phyloP scores from a whole-genome alignment of 2,113 vertebrate species.

The Menura novaehollandiae region DNA sequence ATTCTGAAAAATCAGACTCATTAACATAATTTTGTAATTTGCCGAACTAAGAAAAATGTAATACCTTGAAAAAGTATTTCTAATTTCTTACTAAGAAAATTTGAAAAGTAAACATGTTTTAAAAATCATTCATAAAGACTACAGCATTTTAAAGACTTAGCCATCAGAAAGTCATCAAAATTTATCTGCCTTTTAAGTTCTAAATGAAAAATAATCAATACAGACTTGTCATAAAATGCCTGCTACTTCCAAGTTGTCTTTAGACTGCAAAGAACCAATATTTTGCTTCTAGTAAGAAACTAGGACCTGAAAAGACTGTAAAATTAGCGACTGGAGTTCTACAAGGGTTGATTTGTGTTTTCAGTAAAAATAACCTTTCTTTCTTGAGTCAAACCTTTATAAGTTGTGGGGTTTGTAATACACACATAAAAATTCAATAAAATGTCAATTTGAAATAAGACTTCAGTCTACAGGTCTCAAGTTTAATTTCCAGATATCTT shows the following conservation, averaged over 20 bases:
- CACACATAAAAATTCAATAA: neutral
- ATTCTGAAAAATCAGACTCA: neutral
- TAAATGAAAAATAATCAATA: neutral
- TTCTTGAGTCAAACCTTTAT: neutral
- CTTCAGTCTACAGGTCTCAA: neutral
- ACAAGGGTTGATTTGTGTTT: neutral
- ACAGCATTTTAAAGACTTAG: neutral
- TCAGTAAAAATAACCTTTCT: neutral
- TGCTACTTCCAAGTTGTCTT: neutral
- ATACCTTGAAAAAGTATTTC: neutral
- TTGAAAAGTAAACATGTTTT: neutral
- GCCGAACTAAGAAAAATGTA: neutral
- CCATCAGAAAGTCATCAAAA: neutral
- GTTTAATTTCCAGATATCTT: neutral
- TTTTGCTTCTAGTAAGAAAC: neutral
- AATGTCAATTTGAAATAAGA: neutral
- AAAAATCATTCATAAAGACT: neutral
- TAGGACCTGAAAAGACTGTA: neutral
- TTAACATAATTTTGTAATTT: neutral
- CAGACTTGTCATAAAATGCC: neutral
- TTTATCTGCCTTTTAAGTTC: neutral
- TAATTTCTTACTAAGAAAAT: neutral
- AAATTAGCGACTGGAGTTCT: neutral
- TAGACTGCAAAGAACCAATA: neutral
- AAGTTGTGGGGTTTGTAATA: neutral